Percentiles rank a stretch among this genome's conserved stretches.
Evolutionary conservation across 1,140 invertebrate species (phyloP).

Genomic region (Calephelis nemesis): DNA sequence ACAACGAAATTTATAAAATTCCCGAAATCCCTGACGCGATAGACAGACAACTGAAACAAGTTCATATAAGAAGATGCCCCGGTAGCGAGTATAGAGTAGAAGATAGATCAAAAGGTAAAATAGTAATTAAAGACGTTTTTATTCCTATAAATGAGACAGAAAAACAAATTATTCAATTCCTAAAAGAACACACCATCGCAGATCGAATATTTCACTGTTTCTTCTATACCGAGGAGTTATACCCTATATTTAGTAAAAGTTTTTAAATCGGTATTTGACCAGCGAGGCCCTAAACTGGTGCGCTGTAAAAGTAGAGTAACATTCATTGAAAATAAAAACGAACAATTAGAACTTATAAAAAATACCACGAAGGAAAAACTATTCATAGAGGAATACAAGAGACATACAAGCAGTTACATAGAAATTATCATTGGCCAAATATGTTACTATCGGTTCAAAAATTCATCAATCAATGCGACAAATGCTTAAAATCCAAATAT

Average conservation of each 20-base stretch:
- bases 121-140: too few relatives aligned
- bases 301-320: too few relatives aligned
- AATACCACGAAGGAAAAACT: too few relatives aligned
- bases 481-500: too few relatives aligned
- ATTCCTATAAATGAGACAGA: constrained; percentile 36
- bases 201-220: constrained; percentile 43
- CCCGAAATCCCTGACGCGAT: constrained; percentile 36
- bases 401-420: too few relatives aligned
- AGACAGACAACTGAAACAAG: constrained; percentile 37
- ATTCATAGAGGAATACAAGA: too few relatives aligned
- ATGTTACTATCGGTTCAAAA: too few relatives aligned
- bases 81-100: constrained; percentile 33
- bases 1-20: too few relatives aligned
- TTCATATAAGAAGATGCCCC: constrained; percentile 34
- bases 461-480: too few relatives aligned
- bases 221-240: constrained; percentile 35
- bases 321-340: too few relatives aligned
- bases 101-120: constrained; percentile 36
- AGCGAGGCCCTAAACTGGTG: too few relatives aligned
- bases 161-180: constrained; percentile 32
- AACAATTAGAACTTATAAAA: too few relatives aligned
- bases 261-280: constrained; percentile 17
- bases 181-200: constrained; percentile 39
- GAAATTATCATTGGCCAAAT: constrained; percentile 57
- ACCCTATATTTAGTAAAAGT: constrained; percentile 31